Evolutionary conservation across 2,797 vertebrate genomes (phyloP).

Genomic region (Limnodromus scolopaceus): DNA sequence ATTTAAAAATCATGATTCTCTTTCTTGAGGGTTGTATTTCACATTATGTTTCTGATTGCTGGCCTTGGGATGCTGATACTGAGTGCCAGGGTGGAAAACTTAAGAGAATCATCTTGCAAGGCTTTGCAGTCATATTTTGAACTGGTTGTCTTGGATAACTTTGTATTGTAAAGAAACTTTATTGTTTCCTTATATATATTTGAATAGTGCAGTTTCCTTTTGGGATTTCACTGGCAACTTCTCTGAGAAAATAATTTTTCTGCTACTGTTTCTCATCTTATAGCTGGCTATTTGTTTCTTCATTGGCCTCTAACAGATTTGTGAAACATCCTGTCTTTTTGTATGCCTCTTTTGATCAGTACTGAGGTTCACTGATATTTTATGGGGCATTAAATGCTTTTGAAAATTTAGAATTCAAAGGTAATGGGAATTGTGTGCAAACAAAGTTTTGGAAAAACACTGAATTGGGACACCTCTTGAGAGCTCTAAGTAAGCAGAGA

Average conservation of each 20-base stretch:
- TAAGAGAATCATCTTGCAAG: not conserved
- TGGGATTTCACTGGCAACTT: not conserved
- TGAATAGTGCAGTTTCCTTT: not conserved
- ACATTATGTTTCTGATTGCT: not conserved
- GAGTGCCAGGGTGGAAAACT: not conserved
- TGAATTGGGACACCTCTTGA: not conserved
- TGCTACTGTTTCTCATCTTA: not conserved
- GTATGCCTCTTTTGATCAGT: not conserved
- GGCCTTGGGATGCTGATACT: not conserved
- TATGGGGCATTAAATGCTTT: not conserved
- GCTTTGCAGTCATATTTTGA: not conserved
- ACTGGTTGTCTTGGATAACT: not conserved
- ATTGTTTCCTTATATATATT: not conserved
- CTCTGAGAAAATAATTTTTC: not conserved
- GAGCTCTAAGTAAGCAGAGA: not conserved
- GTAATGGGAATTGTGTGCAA: not conserved
- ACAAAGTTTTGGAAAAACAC: not conserved
- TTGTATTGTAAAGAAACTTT: not conserved
- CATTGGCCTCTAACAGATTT: not conserved
- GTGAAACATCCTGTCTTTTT: not conserved
- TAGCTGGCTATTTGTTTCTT: not conserved
- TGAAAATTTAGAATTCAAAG: not conserved
- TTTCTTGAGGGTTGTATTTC: not conserved
- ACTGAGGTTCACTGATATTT: not conserved
- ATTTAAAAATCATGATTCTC: not conserved